Base-by-base conservation (phyloP, 2,797 vertebrate species). In the Babyrousa celebensis region DNA sequence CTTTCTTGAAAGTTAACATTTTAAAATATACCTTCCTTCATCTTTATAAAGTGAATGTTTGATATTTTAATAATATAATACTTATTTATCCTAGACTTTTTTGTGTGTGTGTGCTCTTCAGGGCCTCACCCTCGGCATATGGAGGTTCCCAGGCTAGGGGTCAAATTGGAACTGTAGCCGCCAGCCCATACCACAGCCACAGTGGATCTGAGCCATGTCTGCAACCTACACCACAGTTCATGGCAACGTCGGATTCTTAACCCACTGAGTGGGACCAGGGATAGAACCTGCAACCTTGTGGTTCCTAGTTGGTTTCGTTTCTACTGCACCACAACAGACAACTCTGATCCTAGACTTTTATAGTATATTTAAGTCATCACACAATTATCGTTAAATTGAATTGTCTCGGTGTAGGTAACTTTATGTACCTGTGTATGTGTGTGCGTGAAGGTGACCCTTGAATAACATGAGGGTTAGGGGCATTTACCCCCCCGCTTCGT, bases 31-130 rank as follows among this genome's bases (percentile, higher is more conserved):
- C 54, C 75, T 91, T 40, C 63, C 72, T 17, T 77, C 10, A 32
- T 60, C 29, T 68, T 88, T 27, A 96, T 12, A 67, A 86, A 88
- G 79, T 71, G 48, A 96, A 40, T 54, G 83, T n/a, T 60, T 95
- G 63, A 67, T 85, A 94, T 63, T 65, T 87, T 92, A 92, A 68
- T 72, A 85, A 63, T 9, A 71, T 83, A 79, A 62, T 82, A 56
- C 17, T 95, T 43, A 74, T 60, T 92, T 54, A 86, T 36, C 20
- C 70, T 94, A 87, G 27, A 16, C 62, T 78, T 52, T 86, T 80
- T 36, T n/a, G n/a, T n/a, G n/a, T n/a, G n/a, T n/a, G n/a, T n/a
- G n/a, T n/a, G n/a, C 36, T 36, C 36, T 36, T 36, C 36, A 36
- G 36, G 36, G 36, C 36, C 36, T 36, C 36, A 36, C 4, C 36